These are phyloP conservation scores for Macquaria australasica DNA, from an alignment of 2,113 vertebrate genomes.

Conservation along the genomic window DNA sequence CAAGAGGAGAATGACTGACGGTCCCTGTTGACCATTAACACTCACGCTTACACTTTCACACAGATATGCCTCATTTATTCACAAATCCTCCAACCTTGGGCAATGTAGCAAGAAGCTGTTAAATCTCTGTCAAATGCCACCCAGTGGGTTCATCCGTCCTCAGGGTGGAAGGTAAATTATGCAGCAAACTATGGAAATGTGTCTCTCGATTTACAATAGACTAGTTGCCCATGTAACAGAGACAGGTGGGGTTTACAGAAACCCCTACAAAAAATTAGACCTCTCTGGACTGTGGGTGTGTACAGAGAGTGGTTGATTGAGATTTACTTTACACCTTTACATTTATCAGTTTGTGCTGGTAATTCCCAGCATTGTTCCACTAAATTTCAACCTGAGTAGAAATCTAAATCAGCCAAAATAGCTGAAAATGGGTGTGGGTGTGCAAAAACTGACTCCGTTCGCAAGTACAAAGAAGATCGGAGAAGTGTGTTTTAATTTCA, in stretches of 20 bases:
- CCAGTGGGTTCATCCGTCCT: constrained; percentile 12
- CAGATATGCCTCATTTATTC: constrained; percentile 58
- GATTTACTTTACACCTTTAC: background rate
- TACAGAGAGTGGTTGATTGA: background rate
- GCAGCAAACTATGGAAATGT: constrained; percentile 24
- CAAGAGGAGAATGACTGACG: constrained; percentile 12
- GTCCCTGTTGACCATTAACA: constrained; percentile 32
- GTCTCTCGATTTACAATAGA: constrained; percentile 15
- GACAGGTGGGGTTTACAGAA: background rate
- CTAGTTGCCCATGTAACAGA: background rate
- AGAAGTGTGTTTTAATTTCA: constrained; percentile 15
- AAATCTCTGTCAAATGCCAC: constrained; percentile 35
- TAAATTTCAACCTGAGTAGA: background rate
- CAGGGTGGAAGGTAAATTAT: constrained; percentile 13
- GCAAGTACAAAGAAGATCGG: background rate
- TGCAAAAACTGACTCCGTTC: background rate
- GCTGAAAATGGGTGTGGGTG: background rate
- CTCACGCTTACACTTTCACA: background rate
- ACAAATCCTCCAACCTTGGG: constrained; percentile 51
- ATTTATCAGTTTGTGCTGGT: background rate
- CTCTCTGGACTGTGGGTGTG: background rate
- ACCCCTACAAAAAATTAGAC: background rate
- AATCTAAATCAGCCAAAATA: background rate
- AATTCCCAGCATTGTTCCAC: background rate
- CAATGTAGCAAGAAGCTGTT: constrained; percentile 40